Percentiles rank a stretch among this genome's conserved stretches.
Evolutionary conservation across 1,140 invertebrate genomes (phyloP).

Genomic region (Rhynchophorus ferrugineus): DNA sequence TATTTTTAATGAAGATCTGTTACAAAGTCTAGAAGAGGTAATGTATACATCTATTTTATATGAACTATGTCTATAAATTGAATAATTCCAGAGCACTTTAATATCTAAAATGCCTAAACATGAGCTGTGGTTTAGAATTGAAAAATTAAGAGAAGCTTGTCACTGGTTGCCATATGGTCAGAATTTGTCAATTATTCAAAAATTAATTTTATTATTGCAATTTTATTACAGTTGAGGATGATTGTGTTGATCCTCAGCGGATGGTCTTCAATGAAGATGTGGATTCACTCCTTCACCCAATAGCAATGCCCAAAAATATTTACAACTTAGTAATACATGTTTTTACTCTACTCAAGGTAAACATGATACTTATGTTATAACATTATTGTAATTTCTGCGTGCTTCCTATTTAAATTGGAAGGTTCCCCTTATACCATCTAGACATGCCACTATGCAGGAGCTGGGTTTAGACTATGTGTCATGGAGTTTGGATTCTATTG

Average conservation of each 20-base stretch:
- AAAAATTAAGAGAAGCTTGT: slow-evolving; percentile 53
- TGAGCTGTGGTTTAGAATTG: slow-evolving; percentile 58
- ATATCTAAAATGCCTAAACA: slow-evolving; percentile 55
- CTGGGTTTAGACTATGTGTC: slow-evolving; percentile 43
- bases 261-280: slow-evolving; percentile 56
- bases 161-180: slow-evolving; percentile 49
- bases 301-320: slow-evolving; percentile 46
- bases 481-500: slow-evolving; percentile 48
- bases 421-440: slow-evolving; percentile 48
- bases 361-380: too few species aligned
- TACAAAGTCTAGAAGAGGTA: slow-evolving; percentile 56
- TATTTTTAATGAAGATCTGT: slow-evolving; percentile 44
- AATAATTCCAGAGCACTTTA: slow-evolving; percentile 40
- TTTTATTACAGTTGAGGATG: slow-evolving; percentile 22
- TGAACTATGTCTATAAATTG: not conserved
- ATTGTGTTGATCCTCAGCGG: slow-evolving; percentile 44
- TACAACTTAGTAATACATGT: slow-evolving; percentile 48
- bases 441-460: slow-evolving; percentile 41
- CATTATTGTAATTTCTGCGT: too few species aligned
- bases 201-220: too few species aligned
- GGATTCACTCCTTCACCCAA: slow-evolving; percentile 54
- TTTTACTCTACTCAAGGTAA: slow-evolving; percentile 49
- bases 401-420: slow-evolving; percentile 2
- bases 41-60: not conserved
- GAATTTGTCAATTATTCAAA: slow-evolving; percentile 1